phyloP scores from a whole-genome alignment of 2,797 vertebrate genomes.

The Cetoscarus ocellatus region DNA sequence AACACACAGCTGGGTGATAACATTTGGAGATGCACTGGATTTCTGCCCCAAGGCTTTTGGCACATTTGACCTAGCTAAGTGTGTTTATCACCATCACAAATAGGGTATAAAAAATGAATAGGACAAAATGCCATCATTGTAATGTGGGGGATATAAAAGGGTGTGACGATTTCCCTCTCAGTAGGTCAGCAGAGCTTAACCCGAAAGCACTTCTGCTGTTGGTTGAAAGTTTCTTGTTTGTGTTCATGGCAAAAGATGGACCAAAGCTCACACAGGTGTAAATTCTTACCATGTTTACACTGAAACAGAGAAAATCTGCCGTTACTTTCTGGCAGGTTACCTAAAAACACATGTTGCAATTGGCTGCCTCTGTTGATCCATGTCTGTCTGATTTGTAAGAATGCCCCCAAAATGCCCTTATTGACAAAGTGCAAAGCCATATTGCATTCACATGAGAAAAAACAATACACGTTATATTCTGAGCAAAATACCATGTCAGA shows the following conservation, averaged over 20 bases:
- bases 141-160: neutral
- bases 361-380: neutral
- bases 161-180: neutral
- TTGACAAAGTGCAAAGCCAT: too few relatives aligned
- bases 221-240: neutral
- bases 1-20: conserved; percentile 11
- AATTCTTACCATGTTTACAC: neutral
- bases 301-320: too few relatives aligned
- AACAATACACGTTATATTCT: too few relatives aligned
- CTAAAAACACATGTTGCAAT: neutral
- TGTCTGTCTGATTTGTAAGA: neutral
- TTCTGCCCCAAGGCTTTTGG: neutral
- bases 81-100: neutral
- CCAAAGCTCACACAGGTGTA: neutral
- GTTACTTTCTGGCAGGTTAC: neutral
- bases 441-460: too few relatives aligned
- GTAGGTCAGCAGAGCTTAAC: neutral
- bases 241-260: neutral
- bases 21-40: conserved; percentile 16
- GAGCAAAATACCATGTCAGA: too few relatives aligned
- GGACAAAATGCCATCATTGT: neutral
- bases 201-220: neutral
- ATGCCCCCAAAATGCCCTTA: neutral
- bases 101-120: neutral
- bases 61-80: conserved; percentile 12